A percentile compares a stretch with the other conserved stretches of the same genome.
Conservation (phyloP, 53 echinoderm and acorn worm species). For the Henricia sp. region DNA sequence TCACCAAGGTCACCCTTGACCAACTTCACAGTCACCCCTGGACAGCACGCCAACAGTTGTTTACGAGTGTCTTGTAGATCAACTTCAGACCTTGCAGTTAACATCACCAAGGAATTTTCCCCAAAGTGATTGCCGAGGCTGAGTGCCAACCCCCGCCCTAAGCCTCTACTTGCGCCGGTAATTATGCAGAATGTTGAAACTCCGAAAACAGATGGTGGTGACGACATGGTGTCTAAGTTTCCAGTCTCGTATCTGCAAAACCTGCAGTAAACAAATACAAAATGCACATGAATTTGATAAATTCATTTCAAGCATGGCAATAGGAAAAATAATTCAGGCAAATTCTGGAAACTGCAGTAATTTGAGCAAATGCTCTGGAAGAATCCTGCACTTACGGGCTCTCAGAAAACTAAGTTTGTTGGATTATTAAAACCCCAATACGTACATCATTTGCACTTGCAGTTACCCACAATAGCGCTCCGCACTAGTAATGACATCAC, state of each 20-base stretch:
- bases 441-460: too few relatives aligned
- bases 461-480: too few relatives aligned
- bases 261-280: background rate
- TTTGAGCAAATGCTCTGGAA: background rate
- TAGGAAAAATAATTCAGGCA: too few relatives aligned
- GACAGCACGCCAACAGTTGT: conserved; percentile 43
- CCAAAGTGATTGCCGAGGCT: conserved; percentile 70
- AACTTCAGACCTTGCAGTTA: conserved; percentile 72
- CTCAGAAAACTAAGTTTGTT: too few relatives aligned
- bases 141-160: conserved; percentile 81
- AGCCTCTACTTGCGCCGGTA: conserved; percentile 88
- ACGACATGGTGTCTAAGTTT: conserved; percentile 48
- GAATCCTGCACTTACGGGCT: too few relatives aligned
- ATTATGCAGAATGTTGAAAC: conserved; percentile 75
- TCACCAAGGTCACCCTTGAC: conserved; percentile 73
- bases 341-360: background rate
- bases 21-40: conserved; percentile 59
- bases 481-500: too few relatives aligned
- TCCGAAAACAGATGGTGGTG: conserved; percentile 55
- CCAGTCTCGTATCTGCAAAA: background rate
- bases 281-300: too few relatives aligned
- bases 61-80: conserved; percentile 79
- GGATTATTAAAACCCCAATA: too few relatives aligned
- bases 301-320: background rate
- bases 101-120: conserved; percentile 54